These are phyloP conservation scores for Emydocephalus ijimae DNA, from an alignment of 2,113 vertebrate species.

Conservation along the genomic window DNA sequence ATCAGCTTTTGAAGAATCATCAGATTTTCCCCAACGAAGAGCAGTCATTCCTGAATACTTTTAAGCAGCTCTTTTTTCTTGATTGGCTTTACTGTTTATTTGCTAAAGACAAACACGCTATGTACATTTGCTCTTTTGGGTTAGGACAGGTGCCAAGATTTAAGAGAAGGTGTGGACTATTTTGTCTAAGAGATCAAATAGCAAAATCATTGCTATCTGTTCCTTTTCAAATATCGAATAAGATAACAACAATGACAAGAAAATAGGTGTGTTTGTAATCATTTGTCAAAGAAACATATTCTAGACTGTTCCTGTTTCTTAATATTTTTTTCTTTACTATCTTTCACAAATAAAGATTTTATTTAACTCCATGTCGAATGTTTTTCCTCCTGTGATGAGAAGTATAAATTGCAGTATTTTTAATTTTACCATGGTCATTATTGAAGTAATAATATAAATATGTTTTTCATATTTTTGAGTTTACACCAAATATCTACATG, in stretches of 20 bases:
- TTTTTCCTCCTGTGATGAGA: fast-evolving
- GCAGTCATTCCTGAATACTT: background rate
- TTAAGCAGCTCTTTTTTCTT: background rate
- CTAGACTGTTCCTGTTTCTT: background rate
- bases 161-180: fast-evolving
- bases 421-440: background rate
- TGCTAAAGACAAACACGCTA: conserved; percentile 1
- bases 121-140: background rate
- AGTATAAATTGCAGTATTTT: background rate
- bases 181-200: background rate
- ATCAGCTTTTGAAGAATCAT: background rate
- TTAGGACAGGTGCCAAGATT: background rate
- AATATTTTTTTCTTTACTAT: background rate
- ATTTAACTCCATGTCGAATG: background rate
- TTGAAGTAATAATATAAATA: background rate
- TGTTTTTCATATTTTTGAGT: background rate
- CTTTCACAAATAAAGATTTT: background rate
- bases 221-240: background rate
- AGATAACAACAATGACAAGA: background rate
- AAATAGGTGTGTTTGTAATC: fast-evolving
- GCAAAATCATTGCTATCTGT: fast-evolving
- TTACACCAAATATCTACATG: background rate
- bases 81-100: background rate
- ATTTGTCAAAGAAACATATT: background rate
- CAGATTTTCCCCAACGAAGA: background rate